These are phyloP conservation scores for Chloroceryle amazona DNA, from an alignment of 2,797 vertebrate species.

Conservation along the genomic window DNA sequence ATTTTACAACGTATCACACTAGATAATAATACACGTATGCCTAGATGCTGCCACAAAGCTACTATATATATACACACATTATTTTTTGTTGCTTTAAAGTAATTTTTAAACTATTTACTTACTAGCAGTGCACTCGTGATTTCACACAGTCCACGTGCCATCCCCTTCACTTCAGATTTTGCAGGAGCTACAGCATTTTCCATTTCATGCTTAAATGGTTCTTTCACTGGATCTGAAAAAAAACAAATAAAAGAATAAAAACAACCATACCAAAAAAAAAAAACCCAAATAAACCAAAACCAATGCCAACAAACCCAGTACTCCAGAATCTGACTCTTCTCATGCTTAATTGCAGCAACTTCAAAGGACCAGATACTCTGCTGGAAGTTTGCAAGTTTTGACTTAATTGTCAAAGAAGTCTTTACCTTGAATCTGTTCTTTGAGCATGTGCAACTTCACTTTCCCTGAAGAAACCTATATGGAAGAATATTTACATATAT, in stretches of 20 bases:
- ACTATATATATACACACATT: background rate
- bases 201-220: constrained; percentile 6
- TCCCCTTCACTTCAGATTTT: constrained; percentile 77
- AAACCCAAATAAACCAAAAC: background rate
- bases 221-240: constrained; percentile 63
- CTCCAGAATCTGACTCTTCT: background rate
- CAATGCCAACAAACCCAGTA: background rate
- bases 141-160: constrained; percentile 83
- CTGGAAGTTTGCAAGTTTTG: background rate
- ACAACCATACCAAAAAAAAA: background rate
- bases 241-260: background rate
- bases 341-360: background rate
- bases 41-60: background rate
- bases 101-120: constrained; percentile 39
- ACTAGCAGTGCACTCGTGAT: constrained; percentile 84
- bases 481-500: background rate
- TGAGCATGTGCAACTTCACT: constrained; percentile 89
- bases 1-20: background rate
- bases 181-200: constrained; percentile 36
- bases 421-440: constrained; percentile 83
- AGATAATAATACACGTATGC: too few relatives aligned
- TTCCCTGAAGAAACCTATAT: constrained; percentile 83
- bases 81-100: background rate
- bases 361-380: background rate
- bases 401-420: background rate